Percentiles rank a stretch among this genome's conserved stretches.
Conservation (phyloP, 2,888 invertebrate species). For the Leptinotarsa peninsularis region DNA sequence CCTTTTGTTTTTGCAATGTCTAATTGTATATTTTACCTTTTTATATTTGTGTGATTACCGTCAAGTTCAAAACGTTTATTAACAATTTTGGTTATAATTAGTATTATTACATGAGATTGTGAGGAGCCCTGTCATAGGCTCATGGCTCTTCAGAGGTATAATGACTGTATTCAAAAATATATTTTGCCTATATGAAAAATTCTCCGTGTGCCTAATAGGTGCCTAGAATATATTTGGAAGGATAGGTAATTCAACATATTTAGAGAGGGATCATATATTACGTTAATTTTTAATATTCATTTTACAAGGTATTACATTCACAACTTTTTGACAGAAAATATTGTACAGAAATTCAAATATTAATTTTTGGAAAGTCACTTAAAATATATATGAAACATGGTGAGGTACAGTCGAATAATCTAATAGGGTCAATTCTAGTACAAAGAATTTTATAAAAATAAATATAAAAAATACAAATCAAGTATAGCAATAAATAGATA, state of each 20-base stretch:
- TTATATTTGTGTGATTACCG: too few relatives aligned
- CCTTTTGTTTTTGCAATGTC: too few relatives aligned
- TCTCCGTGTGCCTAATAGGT: too few relatives aligned
- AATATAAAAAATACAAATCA: conserved; percentile 43
- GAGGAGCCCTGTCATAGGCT: too few relatives aligned
- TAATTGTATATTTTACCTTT: too few relatives aligned
- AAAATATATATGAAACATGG: conserved; percentile 1
- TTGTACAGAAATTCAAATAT: conserved; percentile 5
- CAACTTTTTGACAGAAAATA: conserved; percentile 4
- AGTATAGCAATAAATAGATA: conserved; percentile 38
- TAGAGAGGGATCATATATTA: conserved; percentile 13
- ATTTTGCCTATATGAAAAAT: too few relatives aligned
- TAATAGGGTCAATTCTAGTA: conserved; percentile 11
- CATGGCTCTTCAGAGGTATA: too few relatives aligned
- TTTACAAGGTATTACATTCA: conserved; percentile 14
- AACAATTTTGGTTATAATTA: too few relatives aligned
- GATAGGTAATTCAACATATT: not conserved
- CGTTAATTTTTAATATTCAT: conserved; percentile 23
- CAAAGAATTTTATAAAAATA: conserved; percentile 39
- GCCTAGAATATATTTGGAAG: too few relatives aligned
- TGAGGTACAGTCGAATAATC: conserved; percentile 31
- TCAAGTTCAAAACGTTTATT: too few relatives aligned
- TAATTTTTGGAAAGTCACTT: not conserved
- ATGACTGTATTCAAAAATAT: too few relatives aligned
- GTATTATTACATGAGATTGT: too few relatives aligned